Evolutionary conservation across 1,140 invertebrate genomes (phyloP).

Genomic region (Mya arenaria): DNA sequence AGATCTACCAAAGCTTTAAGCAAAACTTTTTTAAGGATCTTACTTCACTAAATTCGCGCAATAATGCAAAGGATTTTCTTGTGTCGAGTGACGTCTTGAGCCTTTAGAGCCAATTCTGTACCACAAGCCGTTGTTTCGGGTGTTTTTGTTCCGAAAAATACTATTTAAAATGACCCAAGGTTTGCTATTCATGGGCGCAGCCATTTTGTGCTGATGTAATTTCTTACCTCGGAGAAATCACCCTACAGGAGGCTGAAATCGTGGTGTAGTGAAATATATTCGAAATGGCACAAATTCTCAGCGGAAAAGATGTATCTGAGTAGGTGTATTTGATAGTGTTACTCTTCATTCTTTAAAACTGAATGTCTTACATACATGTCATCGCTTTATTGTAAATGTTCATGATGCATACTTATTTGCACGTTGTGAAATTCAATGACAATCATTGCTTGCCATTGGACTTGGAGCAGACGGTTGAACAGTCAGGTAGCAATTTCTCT

Average conservation of each 20-base stretch:
- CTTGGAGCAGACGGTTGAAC: no score
- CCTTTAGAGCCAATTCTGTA: neutral
- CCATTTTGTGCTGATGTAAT: constrained; percentile 35
- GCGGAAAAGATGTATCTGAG: constrained; percentile 52
- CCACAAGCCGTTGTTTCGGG: constrained; percentile 3
- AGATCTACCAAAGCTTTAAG: no score
- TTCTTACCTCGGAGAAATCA: neutral
- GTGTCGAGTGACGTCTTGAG: neutral
- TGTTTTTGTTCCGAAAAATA: no score
- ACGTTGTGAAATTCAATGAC: no score
- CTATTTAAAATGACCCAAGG: no score
- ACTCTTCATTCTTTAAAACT: neutral
- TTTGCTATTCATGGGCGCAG: constrained; percentile 28
- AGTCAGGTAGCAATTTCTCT: no score
- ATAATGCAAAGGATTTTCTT: constrained; percentile 11
- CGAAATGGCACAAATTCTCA: constrained; percentile 46
- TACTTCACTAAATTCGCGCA: constrained; percentile 48
- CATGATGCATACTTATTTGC: no score
- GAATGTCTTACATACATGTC: no score
- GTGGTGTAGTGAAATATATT: no score
- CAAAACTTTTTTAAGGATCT: no score
- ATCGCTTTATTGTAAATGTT: no score
- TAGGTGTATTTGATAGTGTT: neutral
- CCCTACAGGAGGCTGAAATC: neutral
- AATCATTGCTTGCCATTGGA: no score